A percentile compares a stretch with the other conserved stretches of the same genome.
Evolutionary conservation across 1,140 invertebrate species (phyloP).

Genomic region (Cyclina sinensis): DNA sequence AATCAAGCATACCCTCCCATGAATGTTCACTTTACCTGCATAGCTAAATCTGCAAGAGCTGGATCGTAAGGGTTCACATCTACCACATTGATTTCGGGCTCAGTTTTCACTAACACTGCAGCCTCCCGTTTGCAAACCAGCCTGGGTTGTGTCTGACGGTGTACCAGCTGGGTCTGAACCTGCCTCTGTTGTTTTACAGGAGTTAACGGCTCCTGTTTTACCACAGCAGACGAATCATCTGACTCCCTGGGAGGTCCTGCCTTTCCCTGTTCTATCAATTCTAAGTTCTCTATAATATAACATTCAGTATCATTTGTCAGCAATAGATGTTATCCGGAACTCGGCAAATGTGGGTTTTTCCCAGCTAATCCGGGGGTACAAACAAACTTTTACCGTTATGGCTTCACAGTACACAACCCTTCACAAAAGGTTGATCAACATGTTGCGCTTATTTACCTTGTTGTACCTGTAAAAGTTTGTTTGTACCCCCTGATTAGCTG

Average conservation of each 20-base stretch:
- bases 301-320: too few species aligned
- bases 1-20: too few species aligned
- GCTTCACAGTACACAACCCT: too few species aligned
- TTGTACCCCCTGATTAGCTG: too few species aligned
- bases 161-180: conserved; percentile 13
- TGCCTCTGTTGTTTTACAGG: neutral
- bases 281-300: conserved; percentile 83
- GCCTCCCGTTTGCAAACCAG: conserved; percentile 15
- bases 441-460: too few species aligned
- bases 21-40: conserved; percentile 73
- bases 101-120: conserved; percentile 29
- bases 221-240: conserved; percentile 20
- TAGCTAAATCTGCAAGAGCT: conserved; percentile 70
- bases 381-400: too few species aligned
- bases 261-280: conserved; percentile 81
- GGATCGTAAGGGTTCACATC: conserved; percentile 71
- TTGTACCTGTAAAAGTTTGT: too few species aligned
- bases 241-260: conserved; percentile 75
- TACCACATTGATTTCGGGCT: conserved; percentile 45
- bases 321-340: too few species aligned
- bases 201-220: conserved; percentile 58
- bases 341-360: too few species aligned
- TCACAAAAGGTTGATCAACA: too few species aligned
- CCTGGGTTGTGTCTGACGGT: neutral
- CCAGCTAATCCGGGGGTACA: too few species aligned